A percentile compares a stretch with the other conserved stretches of the same genome.
phyloP scores from a whole-genome alignment of 1,140 invertebrate species.

The Drosophila tsacasi region DNA sequence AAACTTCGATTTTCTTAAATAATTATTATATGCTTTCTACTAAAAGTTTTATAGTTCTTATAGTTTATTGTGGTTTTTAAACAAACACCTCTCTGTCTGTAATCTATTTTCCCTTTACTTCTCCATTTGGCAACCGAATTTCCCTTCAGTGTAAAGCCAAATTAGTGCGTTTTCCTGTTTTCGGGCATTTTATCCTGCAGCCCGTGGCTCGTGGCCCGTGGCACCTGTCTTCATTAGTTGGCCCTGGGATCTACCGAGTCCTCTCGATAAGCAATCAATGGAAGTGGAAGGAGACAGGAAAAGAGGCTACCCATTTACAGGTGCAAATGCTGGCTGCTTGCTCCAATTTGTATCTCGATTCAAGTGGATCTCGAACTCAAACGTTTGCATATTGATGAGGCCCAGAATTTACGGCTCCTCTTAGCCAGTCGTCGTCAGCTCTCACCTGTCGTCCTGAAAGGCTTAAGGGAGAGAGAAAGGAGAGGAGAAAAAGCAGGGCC shows the following conservation, averaged over 20 bases:
- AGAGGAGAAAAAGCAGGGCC: background rate
- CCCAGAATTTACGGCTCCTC: conserved; percentile 12
- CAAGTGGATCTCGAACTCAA: background rate
- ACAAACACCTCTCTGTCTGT: too few species aligned
- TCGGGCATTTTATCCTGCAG: conserved; percentile 14
- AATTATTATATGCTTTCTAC: too few species aligned
- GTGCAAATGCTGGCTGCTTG: conserved; percentile 56
- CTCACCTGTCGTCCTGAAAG: conserved; percentile 14
- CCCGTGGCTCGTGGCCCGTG: conserved; percentile 9
- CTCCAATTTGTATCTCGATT: conserved; percentile 49
- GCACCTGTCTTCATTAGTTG: conserved; percentile 78
- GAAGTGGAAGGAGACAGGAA: background rate
- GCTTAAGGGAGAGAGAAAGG: background rate
- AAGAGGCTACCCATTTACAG: conserved; percentile 42
- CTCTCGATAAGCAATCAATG: conserved; percentile 70
- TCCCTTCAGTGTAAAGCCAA: conserved; percentile 12
- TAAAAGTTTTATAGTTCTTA: too few species aligned
- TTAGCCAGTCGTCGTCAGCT: conserved; percentile 27
- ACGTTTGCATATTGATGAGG: conserved; percentile 56
- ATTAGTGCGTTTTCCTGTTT: conserved; percentile 11
- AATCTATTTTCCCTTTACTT: too few species aligned
- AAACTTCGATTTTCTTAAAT: too few species aligned
- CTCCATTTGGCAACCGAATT: background rate
- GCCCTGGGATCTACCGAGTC: conserved; percentile 31
- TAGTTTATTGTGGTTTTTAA: too few species aligned